Conservation (phyloP, 2,797 vertebrate genomes). For the Avahi laniger region DNA sequence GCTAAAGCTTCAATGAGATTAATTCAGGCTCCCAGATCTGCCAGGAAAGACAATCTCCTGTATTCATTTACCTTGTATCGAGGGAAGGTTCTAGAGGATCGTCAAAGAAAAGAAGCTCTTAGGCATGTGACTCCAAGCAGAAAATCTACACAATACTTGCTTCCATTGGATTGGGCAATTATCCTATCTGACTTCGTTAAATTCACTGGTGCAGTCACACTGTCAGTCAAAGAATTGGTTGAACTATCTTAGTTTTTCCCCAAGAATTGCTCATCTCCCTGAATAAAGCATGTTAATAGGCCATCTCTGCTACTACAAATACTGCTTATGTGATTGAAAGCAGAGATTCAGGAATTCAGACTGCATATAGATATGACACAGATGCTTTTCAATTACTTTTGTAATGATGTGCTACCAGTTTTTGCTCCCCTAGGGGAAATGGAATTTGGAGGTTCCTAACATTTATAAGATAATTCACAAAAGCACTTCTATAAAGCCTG, state of each 20-base stretch:
- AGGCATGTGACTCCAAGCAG: neutral
- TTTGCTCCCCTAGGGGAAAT: neutral
- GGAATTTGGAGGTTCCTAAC: conserved; percentile 2
- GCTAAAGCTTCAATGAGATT: neutral
- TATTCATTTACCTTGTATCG: neutral
- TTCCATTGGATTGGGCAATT: neutral
- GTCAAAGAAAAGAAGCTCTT: neutral
- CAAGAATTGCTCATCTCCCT: neutral
- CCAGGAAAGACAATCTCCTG: neutral
- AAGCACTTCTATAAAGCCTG: neutral
- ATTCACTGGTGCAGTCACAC: neutral
- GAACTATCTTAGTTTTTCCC: too few relatives aligned
- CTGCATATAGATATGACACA: neutral
- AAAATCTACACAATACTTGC: neutral
- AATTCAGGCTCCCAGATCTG: neutral
- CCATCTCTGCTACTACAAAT: neutral
- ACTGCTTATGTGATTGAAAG: neutral
- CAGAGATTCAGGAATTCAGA: neutral
- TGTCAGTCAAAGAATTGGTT: conserved; percentile 2
- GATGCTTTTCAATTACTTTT: neutral
- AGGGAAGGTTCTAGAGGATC: neutral
- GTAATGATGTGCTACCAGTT: neutral
- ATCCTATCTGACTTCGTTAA: neutral
- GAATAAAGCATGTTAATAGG: neutral
- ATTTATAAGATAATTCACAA: conserved; percentile 36